These are phyloP conservation scores for Cassiopea andromeda DNA, from an alignment of 30 jellyfish, hydroid and myxozoan species.

Conservation along the genomic window DNA sequence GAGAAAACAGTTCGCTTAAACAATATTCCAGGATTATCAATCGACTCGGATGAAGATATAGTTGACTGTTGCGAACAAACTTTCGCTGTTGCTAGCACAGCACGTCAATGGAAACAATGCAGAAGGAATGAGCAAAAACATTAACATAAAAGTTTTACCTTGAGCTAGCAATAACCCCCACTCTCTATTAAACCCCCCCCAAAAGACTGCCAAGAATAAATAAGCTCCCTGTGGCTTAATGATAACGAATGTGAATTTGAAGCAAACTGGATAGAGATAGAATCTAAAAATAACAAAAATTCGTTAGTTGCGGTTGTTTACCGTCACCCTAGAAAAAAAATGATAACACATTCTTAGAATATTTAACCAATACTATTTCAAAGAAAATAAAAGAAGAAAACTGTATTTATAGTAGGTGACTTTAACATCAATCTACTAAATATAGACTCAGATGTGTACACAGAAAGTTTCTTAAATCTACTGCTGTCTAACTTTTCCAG, in stretches of 20 bases:
- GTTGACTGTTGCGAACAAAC: no score
- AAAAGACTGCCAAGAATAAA: no score
- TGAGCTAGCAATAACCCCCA: no score
- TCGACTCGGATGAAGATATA: no score
- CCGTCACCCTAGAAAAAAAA: slow-evolving; percentile 47
- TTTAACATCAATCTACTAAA: slow-evolving; percentile 32
- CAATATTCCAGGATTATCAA: no score
- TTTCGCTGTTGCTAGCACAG: no score
- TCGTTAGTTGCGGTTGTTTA: slow-evolving; percentile 41
- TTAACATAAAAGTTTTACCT: no score
- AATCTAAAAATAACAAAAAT: slow-evolving; percentile 27
- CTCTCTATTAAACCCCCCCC: no score
- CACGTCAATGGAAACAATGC: no score
- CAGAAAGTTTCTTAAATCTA: slow-evolving; percentile 48
- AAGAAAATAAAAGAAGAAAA: slow-evolving; percentile 26
- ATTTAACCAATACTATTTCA: slow-evolving; percentile 17
- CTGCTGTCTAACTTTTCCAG: slow-evolving; percentile 59
- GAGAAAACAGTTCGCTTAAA: no score
- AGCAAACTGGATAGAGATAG: slow-evolving; percentile 61
- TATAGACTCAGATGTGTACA: slow-evolving; percentile 32
- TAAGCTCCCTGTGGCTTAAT: no score
- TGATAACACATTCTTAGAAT: slow-evolving; percentile 29
- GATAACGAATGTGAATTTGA: slow-evolving; percentile 33
- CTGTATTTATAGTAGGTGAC: slow-evolving; percentile 39
- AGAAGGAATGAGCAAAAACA: no score